These are phyloP conservation scores for Tachina fera DNA, from an alignment of 2,888 invertebrate genomes.

Conservation along the genomic window DNA sequence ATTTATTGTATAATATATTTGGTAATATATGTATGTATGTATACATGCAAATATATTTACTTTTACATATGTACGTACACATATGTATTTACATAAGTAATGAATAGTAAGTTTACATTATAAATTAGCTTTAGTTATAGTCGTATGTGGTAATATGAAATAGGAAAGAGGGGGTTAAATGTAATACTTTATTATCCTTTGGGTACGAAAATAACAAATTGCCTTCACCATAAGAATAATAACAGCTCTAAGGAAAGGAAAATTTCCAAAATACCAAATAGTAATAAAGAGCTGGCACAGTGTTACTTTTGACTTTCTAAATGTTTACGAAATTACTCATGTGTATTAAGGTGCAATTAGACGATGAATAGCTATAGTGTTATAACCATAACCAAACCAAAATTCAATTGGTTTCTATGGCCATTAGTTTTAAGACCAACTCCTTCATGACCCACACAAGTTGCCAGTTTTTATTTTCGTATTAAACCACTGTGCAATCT, in stretches of 20 bases:
- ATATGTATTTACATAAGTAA: too few relatives aligned
- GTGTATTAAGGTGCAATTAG: too few relatives aligned
- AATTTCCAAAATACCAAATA: constrained; percentile 23
- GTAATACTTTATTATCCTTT: constrained; percentile 69
- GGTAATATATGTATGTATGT: constrained; percentile 9
- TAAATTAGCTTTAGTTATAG: constrained; percentile 11
- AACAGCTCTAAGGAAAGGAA: constrained; percentile 54
- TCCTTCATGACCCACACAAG: too few relatives aligned
- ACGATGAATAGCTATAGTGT: too few relatives aligned
- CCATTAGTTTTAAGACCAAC: too few relatives aligned
- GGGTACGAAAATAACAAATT: constrained; percentile 68
- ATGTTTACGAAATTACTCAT: too few relatives aligned
- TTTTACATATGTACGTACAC: neutral
- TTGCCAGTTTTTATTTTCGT: too few relatives aligned
- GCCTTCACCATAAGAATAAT: constrained; percentile 67
- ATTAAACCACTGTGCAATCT: too few relatives aligned
- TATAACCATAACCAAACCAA: too few relatives aligned
- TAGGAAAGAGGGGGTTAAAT: constrained; percentile 31
- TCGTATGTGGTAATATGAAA: neutral
- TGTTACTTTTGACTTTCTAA: neutral
- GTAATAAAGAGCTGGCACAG: neutral
- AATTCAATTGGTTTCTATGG: too few relatives aligned
- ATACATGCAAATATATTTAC: neutral
- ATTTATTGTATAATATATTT: constrained; percentile 57
- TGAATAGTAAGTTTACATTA: neutral